Conservation (phyloP, 2,113 vertebrate species). For the Orcinus orca region DNA sequence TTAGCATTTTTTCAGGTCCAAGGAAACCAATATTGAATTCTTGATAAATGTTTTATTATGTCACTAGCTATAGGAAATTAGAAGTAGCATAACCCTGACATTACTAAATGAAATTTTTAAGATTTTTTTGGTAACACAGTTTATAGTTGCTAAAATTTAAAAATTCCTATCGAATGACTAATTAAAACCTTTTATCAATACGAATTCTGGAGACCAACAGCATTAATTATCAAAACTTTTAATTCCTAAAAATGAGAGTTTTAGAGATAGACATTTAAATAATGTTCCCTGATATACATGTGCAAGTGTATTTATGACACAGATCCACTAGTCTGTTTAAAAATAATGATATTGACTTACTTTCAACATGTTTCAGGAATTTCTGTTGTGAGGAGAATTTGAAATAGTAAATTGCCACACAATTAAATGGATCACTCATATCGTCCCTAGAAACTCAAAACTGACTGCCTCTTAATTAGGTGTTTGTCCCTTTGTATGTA, state of each 20-base stretch:
- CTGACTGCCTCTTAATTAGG: not conserved
- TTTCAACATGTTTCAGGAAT: not conserved
- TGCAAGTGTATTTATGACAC: not conserved
- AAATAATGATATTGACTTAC: not conserved
- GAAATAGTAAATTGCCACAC: not conserved
- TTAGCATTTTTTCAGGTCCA: not conserved
- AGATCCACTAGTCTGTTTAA: not conserved
- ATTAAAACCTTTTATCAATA: not conserved
- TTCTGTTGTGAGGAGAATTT: not conserved
- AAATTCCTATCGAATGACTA: not conserved
- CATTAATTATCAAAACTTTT: not conserved
- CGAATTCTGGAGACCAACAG: not conserved
- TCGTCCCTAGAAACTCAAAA: not conserved
- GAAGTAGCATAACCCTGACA: not conserved
- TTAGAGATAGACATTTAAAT: not conserved
- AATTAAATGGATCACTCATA: not conserved
- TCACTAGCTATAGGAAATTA: conserved; percentile 20
- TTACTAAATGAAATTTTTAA: not conserved
- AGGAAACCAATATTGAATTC: conserved; percentile 7
- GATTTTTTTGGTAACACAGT: not conserved
- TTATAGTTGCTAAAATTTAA: not conserved
- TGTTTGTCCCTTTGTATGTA: not conserved
- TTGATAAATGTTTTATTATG: conserved; percentile 34
- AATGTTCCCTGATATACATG: not conserved
- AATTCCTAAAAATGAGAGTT: conserved; percentile 19